Evolutionary conservation across 2,888 invertebrate species (phyloP).

Genomic region (Arge pagana): DNA sequence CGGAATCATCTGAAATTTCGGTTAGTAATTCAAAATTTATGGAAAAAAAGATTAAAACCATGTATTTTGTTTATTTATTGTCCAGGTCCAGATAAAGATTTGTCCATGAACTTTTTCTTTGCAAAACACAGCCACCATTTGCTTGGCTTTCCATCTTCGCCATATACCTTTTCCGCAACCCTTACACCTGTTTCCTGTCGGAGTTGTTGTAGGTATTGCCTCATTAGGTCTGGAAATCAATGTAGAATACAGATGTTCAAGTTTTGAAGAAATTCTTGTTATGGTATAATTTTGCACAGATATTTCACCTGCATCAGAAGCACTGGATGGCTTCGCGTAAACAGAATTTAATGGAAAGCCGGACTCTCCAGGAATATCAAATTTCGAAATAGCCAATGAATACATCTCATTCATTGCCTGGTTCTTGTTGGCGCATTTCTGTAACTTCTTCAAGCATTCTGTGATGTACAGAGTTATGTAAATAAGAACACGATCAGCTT

Average conservation of each 20-base stretch:
- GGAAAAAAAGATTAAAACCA: constrained; percentile 4
- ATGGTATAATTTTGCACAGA: background rate
- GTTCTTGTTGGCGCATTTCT: constrained; percentile 86
- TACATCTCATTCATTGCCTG: constrained; percentile 97
- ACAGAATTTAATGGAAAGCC: constrained; percentile 96
- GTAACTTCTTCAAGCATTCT: constrained; percentile 93
- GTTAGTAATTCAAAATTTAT: constrained; percentile 2
- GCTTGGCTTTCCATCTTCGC: constrained; percentile 90
- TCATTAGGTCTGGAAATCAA: constrained; percentile 76
- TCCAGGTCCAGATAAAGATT: constrained; percentile 89
- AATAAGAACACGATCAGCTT: constrained; percentile 94
- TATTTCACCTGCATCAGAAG: constrained; percentile 77
- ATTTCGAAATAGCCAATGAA: constrained; percentile 89
- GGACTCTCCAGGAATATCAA: constrained; percentile 94
- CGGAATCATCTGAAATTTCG: no score
- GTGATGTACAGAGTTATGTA: constrained; percentile 97
- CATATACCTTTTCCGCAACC: constrained; percentile 82
- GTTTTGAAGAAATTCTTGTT: background rate
- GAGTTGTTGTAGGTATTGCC: constrained; percentile 91
- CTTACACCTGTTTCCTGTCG: constrained; percentile 93
- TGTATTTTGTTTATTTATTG: constrained; percentile 66
- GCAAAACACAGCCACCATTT: constrained; percentile 99
- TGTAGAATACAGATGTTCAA: background rate
- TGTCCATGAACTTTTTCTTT: constrained; percentile 99
- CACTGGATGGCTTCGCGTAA: constrained; percentile 82